A percentile compares a stretch with the other conserved stretches of the same genome.
phyloP scores from a whole-genome alignment of 1,140 invertebrate genomes.

The Battus philenor region DNA sequence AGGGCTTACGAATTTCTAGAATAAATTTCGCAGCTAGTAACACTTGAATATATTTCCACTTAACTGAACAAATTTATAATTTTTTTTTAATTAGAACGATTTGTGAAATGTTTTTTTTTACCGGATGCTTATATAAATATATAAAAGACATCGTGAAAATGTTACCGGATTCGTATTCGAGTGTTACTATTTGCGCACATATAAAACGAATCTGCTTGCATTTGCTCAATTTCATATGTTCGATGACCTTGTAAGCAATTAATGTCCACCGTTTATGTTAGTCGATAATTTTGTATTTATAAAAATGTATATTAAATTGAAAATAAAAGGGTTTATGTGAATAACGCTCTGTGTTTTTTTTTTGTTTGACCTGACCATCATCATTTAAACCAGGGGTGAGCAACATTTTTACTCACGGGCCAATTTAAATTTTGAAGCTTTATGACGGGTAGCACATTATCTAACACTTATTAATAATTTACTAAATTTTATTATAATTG shows the following conservation, averaged over 20 bases:
- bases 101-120: too few relatives aligned
- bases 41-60: neutral
- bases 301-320: constrained; percentile 50
- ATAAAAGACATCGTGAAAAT: neutral
- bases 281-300: constrained; percentile 60
- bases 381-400: too few relatives aligned
- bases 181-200: constrained; percentile 1
- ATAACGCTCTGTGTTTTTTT: constrained; percentile 51
- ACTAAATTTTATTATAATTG: too few relatives aligned
- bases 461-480: too few relatives aligned
- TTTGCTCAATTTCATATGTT: constrained; percentile 57
- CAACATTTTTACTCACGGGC: too few relatives aligned
- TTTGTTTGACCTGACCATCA: too few relatives aligned
- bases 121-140: too few relatives aligned
- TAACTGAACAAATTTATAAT: neutral
- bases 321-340: constrained; percentile 71
- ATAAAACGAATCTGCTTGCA: constrained; percentile 48
- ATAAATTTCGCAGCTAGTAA: constrained; percentile 8
- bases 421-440: too few relatives aligned
- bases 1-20: constrained; percentile 12
- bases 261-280: constrained; percentile 55
- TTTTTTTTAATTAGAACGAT: neutral
- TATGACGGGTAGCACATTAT: too few relatives aligned
- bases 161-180: neutral
- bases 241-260: constrained; percentile 40